Evolutionary conservation across 2,888 invertebrate species (phyloP).

Genomic region (Idaea biselata): DNA sequence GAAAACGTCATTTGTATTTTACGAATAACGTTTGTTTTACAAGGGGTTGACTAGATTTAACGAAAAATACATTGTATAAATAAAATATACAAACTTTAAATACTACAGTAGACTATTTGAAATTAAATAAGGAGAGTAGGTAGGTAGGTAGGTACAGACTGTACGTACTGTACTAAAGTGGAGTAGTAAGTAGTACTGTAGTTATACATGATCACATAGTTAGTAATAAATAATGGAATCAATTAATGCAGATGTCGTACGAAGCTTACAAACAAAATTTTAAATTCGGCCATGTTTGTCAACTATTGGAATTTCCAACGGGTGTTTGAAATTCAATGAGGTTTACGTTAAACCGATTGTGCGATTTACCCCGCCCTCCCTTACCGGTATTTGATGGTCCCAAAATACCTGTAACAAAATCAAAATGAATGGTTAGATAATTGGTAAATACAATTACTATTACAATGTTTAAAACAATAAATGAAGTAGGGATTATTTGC

Average conservation of each 20-base stretch:
- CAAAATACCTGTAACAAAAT: conserved; percentile 75
- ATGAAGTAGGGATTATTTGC: too few species aligned
- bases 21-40: too few species aligned
- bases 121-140: too few species aligned
- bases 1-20: too few species aligned
- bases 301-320: conserved; percentile 56
- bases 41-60: too few species aligned
- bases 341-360: conserved; percentile 56
- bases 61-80: too few species aligned
- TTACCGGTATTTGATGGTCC: conserved; percentile 56
- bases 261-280: neutral
- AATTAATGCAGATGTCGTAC: neutral
- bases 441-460: conserved; percentile 2
- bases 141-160: too few species aligned
- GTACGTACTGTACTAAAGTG: too few species aligned
- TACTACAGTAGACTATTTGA: too few species aligned
- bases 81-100: too few species aligned
- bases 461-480: neutral
- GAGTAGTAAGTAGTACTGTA: too few species aligned
- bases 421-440: conserved; percentile 27
- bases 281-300: conserved; percentile 36
- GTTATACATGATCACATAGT: neutral
- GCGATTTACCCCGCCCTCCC: conserved; percentile 40
- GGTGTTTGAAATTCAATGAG: conserved; percentile 54
- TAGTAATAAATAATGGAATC: neutral